Percentiles rank a stretch among this genome's conserved stretches.
Evolutionary conservation across 2,888 invertebrate genomes (phyloP).

Genomic region (Caenorhabditis sinica): DNA sequence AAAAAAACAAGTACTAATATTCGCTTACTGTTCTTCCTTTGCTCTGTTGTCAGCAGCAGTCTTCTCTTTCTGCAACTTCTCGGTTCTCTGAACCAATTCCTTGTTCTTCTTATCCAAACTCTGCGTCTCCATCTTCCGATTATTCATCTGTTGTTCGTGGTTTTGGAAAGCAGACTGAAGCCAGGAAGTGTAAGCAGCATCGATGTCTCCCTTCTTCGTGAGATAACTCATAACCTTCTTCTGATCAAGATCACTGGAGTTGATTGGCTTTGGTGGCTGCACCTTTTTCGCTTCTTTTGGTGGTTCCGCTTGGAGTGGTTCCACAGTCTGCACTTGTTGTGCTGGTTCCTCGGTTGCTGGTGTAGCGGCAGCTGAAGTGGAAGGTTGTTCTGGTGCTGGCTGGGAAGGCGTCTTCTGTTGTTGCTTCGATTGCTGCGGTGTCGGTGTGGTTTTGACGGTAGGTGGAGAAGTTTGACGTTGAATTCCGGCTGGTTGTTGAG

Average conservation of each 20-base stretch:
- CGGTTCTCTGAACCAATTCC: constrained; percentile 24
- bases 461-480: no score
- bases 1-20: no score
- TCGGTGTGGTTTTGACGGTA: neutral
- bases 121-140: constrained; percentile 3
- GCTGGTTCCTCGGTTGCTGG: neutral
- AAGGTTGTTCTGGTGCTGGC: neutral
- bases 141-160: constrained; percentile 37
- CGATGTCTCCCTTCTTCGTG: constrained; percentile 24
- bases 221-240: constrained; percentile 43
- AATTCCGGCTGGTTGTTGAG: neutral
- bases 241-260: constrained; percentile 45
- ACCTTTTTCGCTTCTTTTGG: neutral
- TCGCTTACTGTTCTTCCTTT: constrained; percentile 44
- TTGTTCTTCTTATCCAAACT: constrained; percentile 22
- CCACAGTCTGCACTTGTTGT: neutral
- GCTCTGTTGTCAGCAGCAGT: constrained; percentile 6
- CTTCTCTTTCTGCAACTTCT: constrained; percentile 56
- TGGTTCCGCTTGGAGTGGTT: constrained; percentile 4
- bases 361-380: neutral
- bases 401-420: neutral
- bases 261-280: constrained; percentile 22
- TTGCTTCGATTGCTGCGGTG: no score
- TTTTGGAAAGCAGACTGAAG: constrained; percentile 28
- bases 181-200: constrained; percentile 45